Evolutionary conservation across 1,140 invertebrate species (phyloP).

Genomic region (Drosophila pseudoananassae): DNA sequence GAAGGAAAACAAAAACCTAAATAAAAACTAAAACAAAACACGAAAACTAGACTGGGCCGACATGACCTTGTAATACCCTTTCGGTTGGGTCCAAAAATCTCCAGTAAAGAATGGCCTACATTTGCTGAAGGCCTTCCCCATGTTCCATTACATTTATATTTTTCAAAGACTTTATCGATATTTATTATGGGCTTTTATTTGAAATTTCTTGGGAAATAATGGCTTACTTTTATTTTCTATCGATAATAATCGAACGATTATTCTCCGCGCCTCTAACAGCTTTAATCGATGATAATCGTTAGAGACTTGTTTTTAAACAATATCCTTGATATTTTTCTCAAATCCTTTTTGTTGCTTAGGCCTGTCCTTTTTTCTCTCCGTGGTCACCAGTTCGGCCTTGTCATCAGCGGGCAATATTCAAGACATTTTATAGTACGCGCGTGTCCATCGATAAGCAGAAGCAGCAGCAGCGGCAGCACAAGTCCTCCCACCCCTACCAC

Average conservation of each 20-base stretch:
- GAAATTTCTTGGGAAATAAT: no score
- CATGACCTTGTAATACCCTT: conserved; percentile 52
- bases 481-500: neutral
- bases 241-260: neutral
- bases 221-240: neutral
- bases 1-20: conserved; percentile 11
- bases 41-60: conserved; percentile 26
- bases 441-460: conserved; percentile 69
- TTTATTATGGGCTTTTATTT: no score
- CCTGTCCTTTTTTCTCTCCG: conserved; percentile 1
- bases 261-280: no score
- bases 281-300: no score
- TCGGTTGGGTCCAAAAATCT: conserved; percentile 19
- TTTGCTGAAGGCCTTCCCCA: no score
- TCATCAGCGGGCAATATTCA: conserved; percentile 38
- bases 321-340: no score
- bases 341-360: neutral
- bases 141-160: no score
- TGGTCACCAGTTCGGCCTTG: conserved; percentile 15
- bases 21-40: conserved; percentile 25
- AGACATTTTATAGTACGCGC: conserved; percentile 72
- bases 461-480: conserved; percentile 37
- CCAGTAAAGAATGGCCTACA: conserved; percentile 18
- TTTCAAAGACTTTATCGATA: no score
- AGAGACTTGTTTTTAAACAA: no score